A percentile compares a stretch with the other conserved stretches of the same genome.
Conservation (phyloP, 2,797 vertebrate genomes). For the Sparidentex hasta region DNA sequence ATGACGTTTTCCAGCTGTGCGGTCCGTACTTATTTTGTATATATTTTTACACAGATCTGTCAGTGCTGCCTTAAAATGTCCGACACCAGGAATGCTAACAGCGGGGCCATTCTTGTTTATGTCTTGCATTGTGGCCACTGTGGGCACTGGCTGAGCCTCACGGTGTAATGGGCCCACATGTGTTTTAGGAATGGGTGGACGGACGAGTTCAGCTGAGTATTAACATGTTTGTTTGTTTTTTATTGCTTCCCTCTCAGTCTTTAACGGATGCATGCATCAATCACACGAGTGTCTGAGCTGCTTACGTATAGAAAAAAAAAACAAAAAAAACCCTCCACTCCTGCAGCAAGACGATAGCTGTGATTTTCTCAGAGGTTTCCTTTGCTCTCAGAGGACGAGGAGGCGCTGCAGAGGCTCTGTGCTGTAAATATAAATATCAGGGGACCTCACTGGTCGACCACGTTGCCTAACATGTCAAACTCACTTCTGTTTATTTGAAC, state of each 20-base stretch:
- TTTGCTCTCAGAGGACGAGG: constrained; percentile 26
- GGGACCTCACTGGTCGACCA: constrained; percentile 39
- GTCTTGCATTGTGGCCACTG: constrained; percentile 72
- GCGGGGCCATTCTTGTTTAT: constrained; percentile 79
- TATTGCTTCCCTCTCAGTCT: neutral
- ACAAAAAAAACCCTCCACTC: neutral
- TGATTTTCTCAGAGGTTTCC: constrained; percentile 32
- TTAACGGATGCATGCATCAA: neutral
- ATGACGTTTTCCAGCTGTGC: constrained; percentile 74
- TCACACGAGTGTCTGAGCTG: neutral
- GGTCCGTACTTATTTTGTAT: constrained; percentile 57
- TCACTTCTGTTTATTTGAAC: constrained; percentile 49
- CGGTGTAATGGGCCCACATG: constrained; percentile 60
- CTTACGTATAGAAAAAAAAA: constrained; percentile 1
- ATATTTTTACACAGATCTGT: constrained; percentile 79
- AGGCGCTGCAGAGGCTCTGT: constrained; percentile 29
- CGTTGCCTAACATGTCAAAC: constrained; percentile 43
- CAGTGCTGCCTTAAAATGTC: constrained; percentile 77
- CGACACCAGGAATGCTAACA: constrained; percentile 82
- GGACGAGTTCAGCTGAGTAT: constrained; percentile 13
- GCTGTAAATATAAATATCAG: constrained; percentile 48
- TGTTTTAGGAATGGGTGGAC: constrained; percentile 42
- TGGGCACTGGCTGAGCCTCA: constrained; percentile 63
- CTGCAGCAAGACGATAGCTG: constrained; percentile 21
- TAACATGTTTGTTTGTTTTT: constrained; percentile 28